These are phyloP conservation scores for Callocephalon fimbriatum DNA, from an alignment of 2,113 vertebrate species.

Conservation along the genomic window DNA sequence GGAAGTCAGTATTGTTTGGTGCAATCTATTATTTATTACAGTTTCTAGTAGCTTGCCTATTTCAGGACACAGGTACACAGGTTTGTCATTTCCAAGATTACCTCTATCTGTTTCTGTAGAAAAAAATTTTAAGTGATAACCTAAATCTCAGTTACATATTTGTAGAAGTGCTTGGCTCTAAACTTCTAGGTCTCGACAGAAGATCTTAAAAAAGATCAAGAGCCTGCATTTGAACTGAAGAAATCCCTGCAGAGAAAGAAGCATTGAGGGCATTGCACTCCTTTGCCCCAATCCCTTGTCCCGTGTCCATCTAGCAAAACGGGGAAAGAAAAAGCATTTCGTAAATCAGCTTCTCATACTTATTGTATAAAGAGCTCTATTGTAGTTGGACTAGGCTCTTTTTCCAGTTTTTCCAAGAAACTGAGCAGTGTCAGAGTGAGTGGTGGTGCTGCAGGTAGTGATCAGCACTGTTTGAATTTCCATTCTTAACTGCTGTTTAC, in stretches of 20 bases:
- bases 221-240: neutral
- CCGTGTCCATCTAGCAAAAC: accelerated
- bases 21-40: neutral
- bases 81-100: neutral
- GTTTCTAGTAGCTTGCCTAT: neutral
- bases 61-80: neutral
- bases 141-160: neutral
- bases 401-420: neutral
- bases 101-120: neutral
- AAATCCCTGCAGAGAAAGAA: neutral
- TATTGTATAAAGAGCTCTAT: neutral
- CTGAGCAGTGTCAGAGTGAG: neutral
- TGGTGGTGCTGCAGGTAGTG: neutral
- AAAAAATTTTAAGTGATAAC: neutral
- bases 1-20: neutral
- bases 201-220: neutral
- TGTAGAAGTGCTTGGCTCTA: neutral
- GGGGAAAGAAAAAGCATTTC: neutral
- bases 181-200: neutral
- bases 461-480: neutral
- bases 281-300: neutral
- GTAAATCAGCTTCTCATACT: neutral
- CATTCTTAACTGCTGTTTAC: neutral
- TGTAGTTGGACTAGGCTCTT: neutral
- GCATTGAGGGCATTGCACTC: neutral